Base-by-base conservation (phyloP, 2,888 invertebrate genomes). In the Dicyrtomina minuta region DNA sequence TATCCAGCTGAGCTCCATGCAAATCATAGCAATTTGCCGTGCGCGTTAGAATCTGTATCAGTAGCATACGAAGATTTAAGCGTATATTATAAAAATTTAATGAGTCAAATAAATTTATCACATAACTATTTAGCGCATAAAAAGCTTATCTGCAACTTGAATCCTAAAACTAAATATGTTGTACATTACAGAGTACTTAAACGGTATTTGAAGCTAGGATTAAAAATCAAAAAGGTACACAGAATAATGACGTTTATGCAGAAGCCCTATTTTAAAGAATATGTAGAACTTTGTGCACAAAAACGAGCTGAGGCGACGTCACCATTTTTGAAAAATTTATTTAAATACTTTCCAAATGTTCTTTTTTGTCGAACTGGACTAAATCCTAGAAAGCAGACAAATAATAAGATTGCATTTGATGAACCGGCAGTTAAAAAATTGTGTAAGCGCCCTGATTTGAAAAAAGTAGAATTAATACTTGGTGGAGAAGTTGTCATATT, bases 201-300 rank as follows among this genome's bases (percentile, higher is more conserved):
- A 24, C 49, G 27, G 13, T 74, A 73, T 60, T 20, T 74, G 10
- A 17, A 65, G n/a, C 8, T 53, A 15, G 73, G 73, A n/a, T 20
- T 71, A 20, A n/a, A 60, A 24, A n/a, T 74, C 12, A 61, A 12
- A 0, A 73, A 65, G 24, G 41, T 74, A 4, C 66, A 71, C 44
- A 51, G 61, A 49, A 58, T 74, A 26, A 1, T 74, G 2, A 10
- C 8, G 15, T 74, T 74, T 64, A 20, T 44, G 10, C 74, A 74
- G 33, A 5, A 15, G 6, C 12, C 65, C 1, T 71, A 62, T 69
- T 43, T 74, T 20, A 53, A 46, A n/a, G 22, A 41, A 20, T 74
- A 59, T 22, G 64, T 74, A 24, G 53, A 61, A 15, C 64, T 41
- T 13, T 68, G 72, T 26, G 71, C 68, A 1, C 17, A 24, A 17